A percentile compares a stretch with the other conserved stretches of the same genome.
Conservation (phyloP, 2,888 invertebrate genomes). For the Antitype chi region DNA sequence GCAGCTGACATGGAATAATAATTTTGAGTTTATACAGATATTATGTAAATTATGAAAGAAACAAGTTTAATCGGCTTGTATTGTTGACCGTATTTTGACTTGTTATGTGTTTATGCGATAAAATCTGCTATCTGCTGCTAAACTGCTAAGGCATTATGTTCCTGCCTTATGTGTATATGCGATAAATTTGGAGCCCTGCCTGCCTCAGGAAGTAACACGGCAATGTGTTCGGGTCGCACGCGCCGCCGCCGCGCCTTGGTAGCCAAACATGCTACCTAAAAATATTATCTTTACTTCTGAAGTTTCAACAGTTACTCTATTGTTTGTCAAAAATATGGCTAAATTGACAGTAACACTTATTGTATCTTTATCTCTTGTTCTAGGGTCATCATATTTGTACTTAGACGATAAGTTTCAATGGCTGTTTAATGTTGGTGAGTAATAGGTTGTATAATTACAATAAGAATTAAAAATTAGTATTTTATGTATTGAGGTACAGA, state of each 20-base stretch:
- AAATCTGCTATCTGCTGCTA: no score
- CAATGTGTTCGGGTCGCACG: constrained; percentile 13
- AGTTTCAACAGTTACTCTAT: background rate
- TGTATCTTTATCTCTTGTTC: constrained; percentile 45
- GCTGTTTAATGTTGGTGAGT: constrained; percentile 70
- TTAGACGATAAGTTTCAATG: constrained; percentile 68
- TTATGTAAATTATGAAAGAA: background rate
- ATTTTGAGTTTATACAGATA: no score
- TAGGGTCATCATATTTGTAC: constrained; percentile 68
- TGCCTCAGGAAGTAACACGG: background rate
- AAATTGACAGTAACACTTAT: constrained; percentile 3
- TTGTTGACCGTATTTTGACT: background rate
- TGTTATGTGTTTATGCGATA: background rate
- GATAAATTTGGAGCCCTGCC: background rate
- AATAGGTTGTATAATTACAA: background rate
- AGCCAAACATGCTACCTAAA: constrained; percentile 19
- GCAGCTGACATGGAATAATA: no score
- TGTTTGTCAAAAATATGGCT: background rate
- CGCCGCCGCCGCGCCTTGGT: background rate
- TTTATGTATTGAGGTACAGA: background rate
- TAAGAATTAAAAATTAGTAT: background rate
- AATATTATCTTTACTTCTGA: background rate
- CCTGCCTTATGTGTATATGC: background rate
- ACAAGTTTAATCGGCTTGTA: background rate
- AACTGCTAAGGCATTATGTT: no score